Evolutionary conservation across 2,888 invertebrate species (phyloP).

Genomic region (Rotaria macrura): DNA sequence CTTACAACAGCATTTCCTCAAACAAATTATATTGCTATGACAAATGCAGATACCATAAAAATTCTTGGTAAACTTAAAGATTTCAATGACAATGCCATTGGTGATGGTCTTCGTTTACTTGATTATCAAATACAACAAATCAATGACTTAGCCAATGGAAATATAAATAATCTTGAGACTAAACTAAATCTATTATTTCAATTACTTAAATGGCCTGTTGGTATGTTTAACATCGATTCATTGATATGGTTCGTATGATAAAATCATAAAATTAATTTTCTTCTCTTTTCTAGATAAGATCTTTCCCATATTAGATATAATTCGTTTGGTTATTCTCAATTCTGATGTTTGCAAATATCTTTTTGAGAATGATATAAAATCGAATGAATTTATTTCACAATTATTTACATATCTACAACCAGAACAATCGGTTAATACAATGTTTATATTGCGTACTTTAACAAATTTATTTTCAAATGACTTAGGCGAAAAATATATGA

Average conservation of each 20-base stretch:
- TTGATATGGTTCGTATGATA: no score
- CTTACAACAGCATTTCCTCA: background rate
- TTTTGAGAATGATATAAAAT: background rate
- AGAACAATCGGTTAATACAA: background rate
- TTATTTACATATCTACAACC: background rate
- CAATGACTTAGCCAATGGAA: background rate
- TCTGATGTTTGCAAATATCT: background rate
- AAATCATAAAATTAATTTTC: no score
- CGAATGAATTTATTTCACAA: background rate
- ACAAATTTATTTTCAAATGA: constrained; percentile 7
- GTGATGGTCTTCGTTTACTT: background rate
- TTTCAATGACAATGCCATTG: background rate
- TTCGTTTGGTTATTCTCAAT: background rate
- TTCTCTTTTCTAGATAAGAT: background rate
- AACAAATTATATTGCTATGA: background rate
- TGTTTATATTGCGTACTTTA: background rate
- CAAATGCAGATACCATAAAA: background rate
- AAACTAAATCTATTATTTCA: background rate
- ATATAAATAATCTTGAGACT: background rate
- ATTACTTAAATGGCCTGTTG: background rate
- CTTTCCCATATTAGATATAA: background rate
- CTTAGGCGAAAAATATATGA: background rate
- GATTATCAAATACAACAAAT: background rate
- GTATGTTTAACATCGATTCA: background rate
- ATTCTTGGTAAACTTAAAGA: background rate